Evolutionary conservation across 1,140 invertebrate genomes (phyloP).

Genomic region (Penaeus indicus): DNA sequence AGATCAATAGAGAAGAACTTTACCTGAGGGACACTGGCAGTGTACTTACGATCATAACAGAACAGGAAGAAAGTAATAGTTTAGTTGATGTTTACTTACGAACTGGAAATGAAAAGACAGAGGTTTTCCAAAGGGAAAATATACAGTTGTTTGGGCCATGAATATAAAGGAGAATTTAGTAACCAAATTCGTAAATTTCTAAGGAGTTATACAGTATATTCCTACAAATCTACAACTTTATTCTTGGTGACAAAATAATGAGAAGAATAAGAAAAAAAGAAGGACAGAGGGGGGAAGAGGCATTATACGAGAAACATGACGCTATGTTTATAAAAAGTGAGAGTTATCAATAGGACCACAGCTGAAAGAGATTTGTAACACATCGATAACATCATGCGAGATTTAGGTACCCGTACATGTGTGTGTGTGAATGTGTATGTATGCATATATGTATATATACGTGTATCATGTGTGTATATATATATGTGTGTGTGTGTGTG

Average conservation of each 20-base stretch:
- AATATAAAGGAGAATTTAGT: neutral
- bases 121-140: conserved; percentile 41
- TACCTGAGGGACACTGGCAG: conserved; percentile 39
- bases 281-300: conserved; percentile 50
- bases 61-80: conserved; percentile 51
- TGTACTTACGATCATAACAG: conserved; percentile 52
- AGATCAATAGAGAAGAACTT: conserved; percentile 28
- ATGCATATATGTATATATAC: conserved; percentile 8
- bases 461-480: neutral
- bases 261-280: conserved; percentile 18
- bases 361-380: neutral
- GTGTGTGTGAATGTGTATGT: neutral
- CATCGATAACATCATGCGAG: neutral
- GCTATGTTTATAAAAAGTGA: no score
- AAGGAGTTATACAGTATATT: neutral
- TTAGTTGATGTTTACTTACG: conserved; percentile 42
- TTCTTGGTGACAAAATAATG: neutral
- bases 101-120: conserved; percentile 53
- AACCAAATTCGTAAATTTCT: neutral
- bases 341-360: conserved; percentile 5
- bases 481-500: neutral
- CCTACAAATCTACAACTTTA: no score
- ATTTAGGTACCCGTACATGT: no score
- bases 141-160: conserved; percentile 9
- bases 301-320: conserved; percentile 8